A percentile compares a stretch with the other conserved stretches of the same genome.
phyloP scores from a whole-genome alignment of 2,888 invertebrate genomes.

The Cenopis cana region DNA sequence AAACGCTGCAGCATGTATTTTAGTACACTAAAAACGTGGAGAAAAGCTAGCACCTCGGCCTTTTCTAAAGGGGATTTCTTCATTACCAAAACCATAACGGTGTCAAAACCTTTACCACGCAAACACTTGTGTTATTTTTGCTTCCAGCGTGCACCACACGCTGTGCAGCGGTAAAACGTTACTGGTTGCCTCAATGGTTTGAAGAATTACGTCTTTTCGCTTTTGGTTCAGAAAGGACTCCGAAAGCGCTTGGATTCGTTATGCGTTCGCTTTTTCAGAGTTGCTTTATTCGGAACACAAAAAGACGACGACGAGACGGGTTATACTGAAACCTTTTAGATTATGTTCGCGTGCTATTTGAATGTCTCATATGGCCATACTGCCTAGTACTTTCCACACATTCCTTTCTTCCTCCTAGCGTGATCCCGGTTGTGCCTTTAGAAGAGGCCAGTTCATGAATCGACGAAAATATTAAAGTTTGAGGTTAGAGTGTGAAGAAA shows the following conservation, averaged over 20 bases:
- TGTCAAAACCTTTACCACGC: neutral
- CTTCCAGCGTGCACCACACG: neutral
- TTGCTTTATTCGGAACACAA: constrained; percentile 38
- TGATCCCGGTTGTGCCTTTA: too few relatives aligned
- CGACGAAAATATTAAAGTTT: too few relatives aligned
- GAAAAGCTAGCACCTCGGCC: constrained; percentile 40
- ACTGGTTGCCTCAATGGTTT: neutral
- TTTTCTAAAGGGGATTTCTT: constrained; percentile 30
- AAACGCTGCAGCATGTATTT: constrained; percentile 26
- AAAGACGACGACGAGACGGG: constrained; percentile 23
- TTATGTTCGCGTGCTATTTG: neutral
- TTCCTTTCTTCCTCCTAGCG: too few relatives aligned
- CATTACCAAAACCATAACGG: neutral
- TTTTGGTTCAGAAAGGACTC: neutral
- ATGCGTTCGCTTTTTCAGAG: constrained; percentile 39
- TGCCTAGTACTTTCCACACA: too few relatives aligned
- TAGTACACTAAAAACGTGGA: constrained; percentile 34
- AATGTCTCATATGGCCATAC: neutral
- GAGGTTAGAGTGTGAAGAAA: too few relatives aligned
- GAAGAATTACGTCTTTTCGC: constrained; percentile 8
- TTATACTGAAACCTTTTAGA: constrained; percentile 36
- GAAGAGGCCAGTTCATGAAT: too few relatives aligned
- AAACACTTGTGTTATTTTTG: constrained; percentile 21
- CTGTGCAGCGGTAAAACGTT: neutral
- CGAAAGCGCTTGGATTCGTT: constrained; percentile 37